phyloP scores from a whole-genome alignment of 2,797 vertebrate species.

The Xenopus petersii region DNA sequence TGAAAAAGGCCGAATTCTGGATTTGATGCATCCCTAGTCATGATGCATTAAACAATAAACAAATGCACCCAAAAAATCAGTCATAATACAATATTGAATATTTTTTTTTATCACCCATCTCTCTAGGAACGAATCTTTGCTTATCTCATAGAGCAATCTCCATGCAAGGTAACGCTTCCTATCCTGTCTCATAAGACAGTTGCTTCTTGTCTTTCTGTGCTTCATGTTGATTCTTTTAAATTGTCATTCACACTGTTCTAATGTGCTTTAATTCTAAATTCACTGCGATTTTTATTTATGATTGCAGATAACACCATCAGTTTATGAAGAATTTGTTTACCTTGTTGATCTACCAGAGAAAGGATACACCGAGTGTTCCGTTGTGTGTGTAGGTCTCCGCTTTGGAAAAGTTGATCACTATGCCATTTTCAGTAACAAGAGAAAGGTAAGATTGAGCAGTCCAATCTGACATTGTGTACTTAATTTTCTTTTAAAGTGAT shows the following conservation, averaged over 20 bases:
- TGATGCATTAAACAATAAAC: no score
- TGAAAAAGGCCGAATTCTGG: no score
- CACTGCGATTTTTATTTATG: not conserved
- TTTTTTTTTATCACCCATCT: not conserved
- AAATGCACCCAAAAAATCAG: no score
- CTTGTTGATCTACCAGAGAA: slow-evolving; percentile 76
- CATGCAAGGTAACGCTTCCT: slow-evolving; percentile 61
- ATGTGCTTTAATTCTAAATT: not conserved
- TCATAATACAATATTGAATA: no score
- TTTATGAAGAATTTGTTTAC: slow-evolving; percentile 66
- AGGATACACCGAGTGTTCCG: slow-evolving; percentile 65
- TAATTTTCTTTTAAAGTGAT: not conserved
- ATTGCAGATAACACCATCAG: slow-evolving; percentile 52
- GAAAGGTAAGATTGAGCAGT: slow-evolving; percentile 61
- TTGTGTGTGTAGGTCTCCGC: slow-evolving; percentile 76
- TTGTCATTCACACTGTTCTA: no score
- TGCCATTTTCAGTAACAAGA: slow-evolving; percentile 68
- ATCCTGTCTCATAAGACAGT: not conserved
- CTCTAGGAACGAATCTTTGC: slow-evolving; percentile 72
- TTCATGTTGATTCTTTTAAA: no score
- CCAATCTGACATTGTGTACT: not conserved
- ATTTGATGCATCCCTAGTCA: no score
- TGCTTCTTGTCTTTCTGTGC: no score
- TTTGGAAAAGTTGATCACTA: slow-evolving; percentile 75
- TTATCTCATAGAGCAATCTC: slow-evolving; percentile 67